Base-by-base conservation (phyloP, 1,140 invertebrate genomes). In the Melipona quadrifasciata region DNA sequence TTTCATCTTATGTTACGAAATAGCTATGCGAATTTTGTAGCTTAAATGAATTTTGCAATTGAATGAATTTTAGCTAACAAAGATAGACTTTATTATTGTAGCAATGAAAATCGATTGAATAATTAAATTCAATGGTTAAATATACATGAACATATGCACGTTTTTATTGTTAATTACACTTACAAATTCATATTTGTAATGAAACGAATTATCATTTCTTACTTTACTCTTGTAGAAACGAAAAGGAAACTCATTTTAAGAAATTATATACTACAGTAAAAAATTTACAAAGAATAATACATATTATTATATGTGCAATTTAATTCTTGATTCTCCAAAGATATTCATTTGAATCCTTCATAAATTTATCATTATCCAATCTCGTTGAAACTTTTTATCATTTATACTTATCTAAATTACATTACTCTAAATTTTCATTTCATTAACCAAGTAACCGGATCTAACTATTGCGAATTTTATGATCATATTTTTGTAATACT, bases 371-470 rank as follows among this genome's bases (percentile, higher is more conserved):
- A 21, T 21, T 58, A 34, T 5, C 11, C 24, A 31, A 47, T 55
- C 21, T 12, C 16, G 19, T 57, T 10, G 27, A 31, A 65, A 65
- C n/a, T 39, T 24, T 24, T 61, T 21, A 10, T 4, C 11, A 74
- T 14, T 55, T 78, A 86, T 47, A n/a, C n/a, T n/a, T n/a, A n/a
- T n/a, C n/a, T n/a, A n/a, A n/a, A n/a, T 65, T 12, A 6, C 39
- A 39, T 39, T 31, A 51, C 31, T 75, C 79, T 2, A 58, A 75
- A 14, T 75, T 75, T 75, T 21, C 55, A 21, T 58, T 12, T 75
- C 53, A 19, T 31, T n/a, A 12, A 57, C 3, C 0, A 12, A 8
- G 5, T 74, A 21, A 34, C n/a, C 19, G 27, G 17, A 19, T 21
- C 21, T 19, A 21, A 58, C 2, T 21, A 19, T 57, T 57, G 21